phyloP scores from a whole-genome alignment of 2,113 vertebrate genomes.

The Phalacrocorax carbo region DNA sequence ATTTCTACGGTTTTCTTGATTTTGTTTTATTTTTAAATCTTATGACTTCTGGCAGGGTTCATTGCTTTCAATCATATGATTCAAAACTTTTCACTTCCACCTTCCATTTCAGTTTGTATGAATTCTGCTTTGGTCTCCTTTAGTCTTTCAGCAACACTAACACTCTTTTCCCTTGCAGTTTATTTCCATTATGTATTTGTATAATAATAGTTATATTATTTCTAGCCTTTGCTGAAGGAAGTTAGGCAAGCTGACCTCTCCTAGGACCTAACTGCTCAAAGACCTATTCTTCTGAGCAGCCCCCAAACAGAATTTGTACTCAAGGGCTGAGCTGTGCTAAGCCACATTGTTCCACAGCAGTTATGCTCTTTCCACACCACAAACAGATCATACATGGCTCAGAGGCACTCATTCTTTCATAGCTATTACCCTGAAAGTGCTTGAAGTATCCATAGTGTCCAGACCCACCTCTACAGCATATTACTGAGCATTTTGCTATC shows the following conservation, averaged over 20 bases:
- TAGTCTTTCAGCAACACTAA: not conserved
- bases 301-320: not conserved
- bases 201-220: not conserved
- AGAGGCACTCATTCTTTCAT: not conserved
- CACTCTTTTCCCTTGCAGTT: not conserved
- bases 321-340: not conserved
- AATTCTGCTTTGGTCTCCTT: not conserved
- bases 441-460: not conserved
- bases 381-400: not conserved
- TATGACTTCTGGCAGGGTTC: not conserved
- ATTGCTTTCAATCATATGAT: not conserved
- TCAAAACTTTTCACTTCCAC: not conserved
- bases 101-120: not conserved
- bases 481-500: not conserved
- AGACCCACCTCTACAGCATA: not conserved
- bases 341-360: not conserved
- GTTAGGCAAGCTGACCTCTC: not conserved
- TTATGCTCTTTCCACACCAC: not conserved
- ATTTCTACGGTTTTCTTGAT: not conserved
- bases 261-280: not conserved
- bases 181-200: not conserved
- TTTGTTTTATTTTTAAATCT: not conserved
- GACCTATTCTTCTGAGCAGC: too few species aligned
- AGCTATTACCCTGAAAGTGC: not conserved
- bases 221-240: not conserved